These are phyloP conservation scores for Leptodirus hochenwartii DNA, from an alignment of 2,888 invertebrate genomes.

Conservation along the genomic window DNA sequence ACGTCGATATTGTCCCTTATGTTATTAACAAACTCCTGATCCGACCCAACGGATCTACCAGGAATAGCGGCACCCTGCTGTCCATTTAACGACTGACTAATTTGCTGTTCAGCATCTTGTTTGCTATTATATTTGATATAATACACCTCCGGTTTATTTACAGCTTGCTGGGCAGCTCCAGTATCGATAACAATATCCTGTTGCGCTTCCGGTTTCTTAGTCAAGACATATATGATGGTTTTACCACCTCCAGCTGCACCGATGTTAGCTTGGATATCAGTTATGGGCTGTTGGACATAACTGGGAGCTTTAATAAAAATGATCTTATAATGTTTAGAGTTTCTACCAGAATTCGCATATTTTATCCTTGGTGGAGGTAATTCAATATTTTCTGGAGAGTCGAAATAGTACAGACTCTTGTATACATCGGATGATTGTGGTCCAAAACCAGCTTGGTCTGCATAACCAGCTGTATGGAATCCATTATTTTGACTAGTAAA, in stretches of 20 bases:
- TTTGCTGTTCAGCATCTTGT: slow-evolving; percentile 4
- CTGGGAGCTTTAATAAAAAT: slow-evolving; percentile 30
- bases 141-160: slow-evolving; percentile 78
- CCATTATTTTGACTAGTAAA: too few species aligned
- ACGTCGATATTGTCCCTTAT: too few species aligned
- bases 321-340: slow-evolving; percentile 28
- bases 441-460: too few species aligned
- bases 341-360: too few species aligned
- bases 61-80: too few species aligned
- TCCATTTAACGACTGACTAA: slow-evolving; percentile 7
- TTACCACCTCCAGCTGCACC: slow-evolving; percentile 20
- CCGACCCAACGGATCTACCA: slow-evolving; percentile 12
- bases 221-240: slow-evolving; percentile 24
- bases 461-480: too few species aligned
- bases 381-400: too few species aligned
- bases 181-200: slow-evolving; percentile 60
- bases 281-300: slow-evolving; percentile 13
- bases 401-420: too few species aligned
- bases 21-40: slow-evolving; percentile 10
- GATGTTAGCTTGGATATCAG: slow-evolving; percentile 15
- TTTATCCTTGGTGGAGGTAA: too few species aligned
- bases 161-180: slow-evolving; percentile 55
- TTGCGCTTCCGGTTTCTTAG: slow-evolving; percentile 50
- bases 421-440: too few species aligned
- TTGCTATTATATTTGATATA: slow-evolving; percentile 50